A percentile compares a stretch with the other conserved stretches of the same genome.
Evolutionary conservation across 2,888 invertebrate species (phyloP).

Genomic region (Lasioglossum villosulum): DNA sequence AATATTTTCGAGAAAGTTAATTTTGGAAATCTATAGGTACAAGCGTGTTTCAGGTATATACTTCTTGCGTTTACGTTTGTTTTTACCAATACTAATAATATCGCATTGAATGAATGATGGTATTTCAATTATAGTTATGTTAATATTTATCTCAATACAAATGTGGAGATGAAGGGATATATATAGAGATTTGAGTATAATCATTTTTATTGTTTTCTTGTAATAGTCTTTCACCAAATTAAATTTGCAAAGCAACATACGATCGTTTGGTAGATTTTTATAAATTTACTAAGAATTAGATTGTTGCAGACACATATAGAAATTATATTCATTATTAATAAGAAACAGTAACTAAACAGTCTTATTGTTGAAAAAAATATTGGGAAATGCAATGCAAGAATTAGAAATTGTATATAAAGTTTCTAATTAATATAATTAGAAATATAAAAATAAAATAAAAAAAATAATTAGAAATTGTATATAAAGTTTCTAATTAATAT

Average conservation of each 20-base stretch:
- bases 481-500: not conserved
- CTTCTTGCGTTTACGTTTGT: constrained; percentile 1
- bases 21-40: constrained; percentile 1
- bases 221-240: too few relatives aligned
- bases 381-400: not conserved
- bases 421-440: too few relatives aligned
- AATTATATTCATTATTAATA: not conserved
- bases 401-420: not conserved
- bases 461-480: not conserved
- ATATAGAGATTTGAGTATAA: not conserved
- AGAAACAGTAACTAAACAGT: not conserved
- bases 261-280: too few relatives aligned
- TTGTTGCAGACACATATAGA: not conserved
- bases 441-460: too few relatives aligned
- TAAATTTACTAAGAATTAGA: not conserved
- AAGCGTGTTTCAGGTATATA: constrained; percentile 1
- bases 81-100: not conserved
- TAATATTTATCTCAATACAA: not conserved
- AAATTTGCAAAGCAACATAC: too few relatives aligned
- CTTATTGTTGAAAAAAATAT: not conserved
- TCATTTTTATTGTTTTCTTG: too few relatives aligned
- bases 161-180: not conserved
- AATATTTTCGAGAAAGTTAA: not conserved
- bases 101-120: not conserved
- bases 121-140: not conserved